Base-by-base conservation (phyloP, 2,113 vertebrate genomes). In the Clarias gariepinus region DNA sequence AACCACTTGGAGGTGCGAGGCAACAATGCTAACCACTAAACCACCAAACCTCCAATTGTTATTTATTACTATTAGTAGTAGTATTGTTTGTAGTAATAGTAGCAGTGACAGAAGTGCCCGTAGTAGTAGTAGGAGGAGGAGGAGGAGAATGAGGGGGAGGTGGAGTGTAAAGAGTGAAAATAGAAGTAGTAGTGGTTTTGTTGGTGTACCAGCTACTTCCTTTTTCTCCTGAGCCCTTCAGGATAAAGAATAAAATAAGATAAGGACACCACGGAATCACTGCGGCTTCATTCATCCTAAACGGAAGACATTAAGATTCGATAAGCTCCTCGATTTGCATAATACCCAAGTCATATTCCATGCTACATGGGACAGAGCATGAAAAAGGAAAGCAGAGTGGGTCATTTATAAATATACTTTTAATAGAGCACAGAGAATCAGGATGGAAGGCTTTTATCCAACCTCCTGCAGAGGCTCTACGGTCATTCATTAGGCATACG, bases 331-430 rank as follows among this genome's bases (percentile, higher is more conserved):
- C 86, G 79, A 63, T 55, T 28, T 80, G 33, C 30, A 55, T 66
- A 21, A 61, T 84, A 83, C 33, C 53, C 64, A n/a, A 53, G 55
- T 60, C 83, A 87, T 89, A 86, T 66, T 88, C 78, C 85, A 90
- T 86, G 90, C 85, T 86, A 83, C 84, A 66, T 79, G 64, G 87
- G 89, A 63, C 80, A 74, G 74, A 89, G 16, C 85, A 60, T 90
- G 88, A 52, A 83, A 87, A 87, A 83, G 52, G 77, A 68, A 85
- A 83, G 16, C 12, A 73, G 89, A 90, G 81, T 66, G 85, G 91
- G 91, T 76, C 85, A 88, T 90, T 91, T 91, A 85, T 87, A 86
- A 92, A 91, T 84, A 83, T 92, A 74, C 63, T 28, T 21, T 84
- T 90, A 73, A 80, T 68, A 63, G 19, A 86, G 61, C 61, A 84